Evolutionary conservation across 2,888 invertebrate species (phyloP).

Genomic region (Drosophila rellima): DNA sequence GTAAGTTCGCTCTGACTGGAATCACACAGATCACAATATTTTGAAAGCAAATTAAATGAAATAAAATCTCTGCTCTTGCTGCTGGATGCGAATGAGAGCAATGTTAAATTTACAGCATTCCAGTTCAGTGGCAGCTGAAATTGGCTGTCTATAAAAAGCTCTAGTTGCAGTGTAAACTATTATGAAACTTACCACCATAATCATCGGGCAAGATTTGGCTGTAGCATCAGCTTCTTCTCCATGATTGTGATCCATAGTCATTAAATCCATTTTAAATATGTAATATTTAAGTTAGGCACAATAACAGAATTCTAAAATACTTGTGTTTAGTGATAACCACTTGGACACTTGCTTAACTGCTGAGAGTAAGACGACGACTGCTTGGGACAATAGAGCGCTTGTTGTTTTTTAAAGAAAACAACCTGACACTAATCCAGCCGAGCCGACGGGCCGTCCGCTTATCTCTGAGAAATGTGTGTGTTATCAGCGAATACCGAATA

Average conservation of each 20-base stretch:
- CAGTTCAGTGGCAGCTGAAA: constrained; percentile 8
- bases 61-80: constrained; percentile 21
- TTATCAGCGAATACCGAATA: constrained; percentile 57
- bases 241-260: constrained; percentile 77
- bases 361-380: constrained; percentile 64
- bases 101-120: constrained; percentile 9
- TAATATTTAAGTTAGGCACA: constrained; percentile 5
- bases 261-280: constrained; percentile 35
- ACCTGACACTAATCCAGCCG: constrained; percentile 62
- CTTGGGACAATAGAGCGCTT: constrained; percentile 48
- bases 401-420: constrained; percentile 73
- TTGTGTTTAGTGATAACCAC: constrained; percentile 40
- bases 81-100: background rate
- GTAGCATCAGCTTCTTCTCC: constrained; percentile 27
- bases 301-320: constrained; percentile 3
- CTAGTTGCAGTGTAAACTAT: background rate
- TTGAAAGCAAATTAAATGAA: constrained; percentile 29
- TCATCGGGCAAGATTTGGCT: constrained; percentile 81
- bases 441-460: constrained; percentile 52
- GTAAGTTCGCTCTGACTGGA: constrained; percentile 16
- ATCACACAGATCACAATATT: constrained; percentile 38
- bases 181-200: constrained; percentile 83
- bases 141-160: background rate
- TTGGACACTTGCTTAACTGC: constrained; percentile 62
- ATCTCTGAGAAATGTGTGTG: constrained; percentile 65